Percentiles rank a stretch among this genome's conserved stretches.
These are phyloP conservation scores for Plumapathes pennacea DNA, from an alignment of 92 coral and sea anemone genomes.

Conservation along the genomic window DNA sequence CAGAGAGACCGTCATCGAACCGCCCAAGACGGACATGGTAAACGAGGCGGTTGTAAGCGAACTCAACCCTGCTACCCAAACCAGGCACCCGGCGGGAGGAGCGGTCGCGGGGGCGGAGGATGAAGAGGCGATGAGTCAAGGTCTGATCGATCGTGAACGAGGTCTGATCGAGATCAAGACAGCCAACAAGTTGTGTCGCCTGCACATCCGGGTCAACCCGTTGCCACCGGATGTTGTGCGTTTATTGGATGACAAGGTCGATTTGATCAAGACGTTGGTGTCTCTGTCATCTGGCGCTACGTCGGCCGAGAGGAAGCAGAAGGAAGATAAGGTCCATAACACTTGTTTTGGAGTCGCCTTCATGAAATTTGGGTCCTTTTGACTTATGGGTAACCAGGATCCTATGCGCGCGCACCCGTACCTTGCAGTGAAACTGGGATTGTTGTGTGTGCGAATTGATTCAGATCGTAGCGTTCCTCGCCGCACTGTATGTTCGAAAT, in stretches of 20 bases:
- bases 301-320: slow-evolving; percentile 42
- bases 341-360: too few relatives aligned
- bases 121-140: slow-evolving; percentile 14
- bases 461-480: too few relatives aligned
- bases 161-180: slow-evolving; percentile 72
- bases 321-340: too few relatives aligned
- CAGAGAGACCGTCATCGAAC: slow-evolving; percentile 84
- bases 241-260: slow-evolving; percentile 67
- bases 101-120: slow-evolving; percentile 15
- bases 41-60: slow-evolving; percentile 78
- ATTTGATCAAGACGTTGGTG: slow-evolving; percentile 70
- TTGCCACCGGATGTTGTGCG: slow-evolving; percentile 64
- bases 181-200: slow-evolving; percentile 79
- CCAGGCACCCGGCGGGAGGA: too few relatives aligned
- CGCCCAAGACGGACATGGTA: slow-evolving; percentile 93
- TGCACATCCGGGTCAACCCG: slow-evolving; percentile 79
- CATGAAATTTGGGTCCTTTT: too few relatives aligned
- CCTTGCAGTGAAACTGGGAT: too few relatives aligned
- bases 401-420: too few relatives aligned
- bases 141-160: slow-evolving; percentile 25
- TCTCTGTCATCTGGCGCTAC: slow-evolving; percentile 45
- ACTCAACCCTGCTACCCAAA: slow-evolving; percentile 13
- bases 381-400: too few relatives aligned
- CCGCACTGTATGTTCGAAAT: neutral
- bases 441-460: too few relatives aligned